Base-by-base conservation (phyloP, 30 jellyfish, hydroid and myxozoan genomes). In the Sanderia malayensis region DNA sequence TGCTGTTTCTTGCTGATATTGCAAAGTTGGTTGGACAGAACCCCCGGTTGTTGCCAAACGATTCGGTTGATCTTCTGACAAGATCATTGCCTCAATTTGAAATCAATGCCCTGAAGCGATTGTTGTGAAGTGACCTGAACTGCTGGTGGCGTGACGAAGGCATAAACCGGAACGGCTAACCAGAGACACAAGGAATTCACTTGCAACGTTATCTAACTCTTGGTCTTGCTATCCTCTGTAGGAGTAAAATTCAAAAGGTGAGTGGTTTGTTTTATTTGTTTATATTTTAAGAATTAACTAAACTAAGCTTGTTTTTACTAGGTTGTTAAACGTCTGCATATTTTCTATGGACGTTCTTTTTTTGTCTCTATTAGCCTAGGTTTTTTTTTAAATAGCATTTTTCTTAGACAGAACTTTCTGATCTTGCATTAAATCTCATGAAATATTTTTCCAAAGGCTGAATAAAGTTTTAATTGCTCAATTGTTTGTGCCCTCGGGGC, bases 121-220 rank as follows among this genome's bases (percentile, higher is more conserved):
- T 69, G 79, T 2, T 29, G 82, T 70, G 73, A n/a, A 59, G 71
- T 67, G 83, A 66, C 91, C 91, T 79, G 61, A 41, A 78, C 46
- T 21, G 71, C 88, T 44, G 96, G 93, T 86, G 86, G 71, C 81
- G 74, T 87, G 75, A 47, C 84, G n/a, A 47, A 59, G 33, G 71
- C 96, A 73, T 76, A 85, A 58, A 78, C 88, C 80, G 95, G 62
- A 78, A 78, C 95, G 70, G 81, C 65, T 25, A 77, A 70, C 85
- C 60, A 61, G 80, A 61, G 74, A 61, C 29, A 69, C 18, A 71
- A 27, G 68, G 74, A 49, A 76, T 62, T 45, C 74, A 2, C 2
- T n/a, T 57, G 71, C 65, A 21, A 20, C 45, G 57, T 7, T 67
- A 67, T 60, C 65, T 34, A 62, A 41, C 85, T 46, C 80, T 61